Evolutionary conservation across 2,888 invertebrate genomes (phyloP), one percentile per base, ranked within the genome.

Genomic region (Chromoteleia sp.): DNA sequence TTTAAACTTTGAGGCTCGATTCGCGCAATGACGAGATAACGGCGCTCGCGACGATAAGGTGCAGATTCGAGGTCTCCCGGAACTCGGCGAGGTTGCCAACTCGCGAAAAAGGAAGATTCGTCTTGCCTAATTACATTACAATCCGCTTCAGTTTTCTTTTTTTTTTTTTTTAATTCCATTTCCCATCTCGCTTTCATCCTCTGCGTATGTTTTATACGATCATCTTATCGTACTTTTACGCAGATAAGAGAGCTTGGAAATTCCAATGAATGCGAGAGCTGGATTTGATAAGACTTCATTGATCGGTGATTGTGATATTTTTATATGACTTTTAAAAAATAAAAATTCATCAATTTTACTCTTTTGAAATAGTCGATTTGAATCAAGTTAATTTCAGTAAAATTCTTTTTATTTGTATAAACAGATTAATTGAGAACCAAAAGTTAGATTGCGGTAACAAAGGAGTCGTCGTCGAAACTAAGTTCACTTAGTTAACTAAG

Each of bases 1-100:
- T 85, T 83, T 81, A 84, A 84, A 84, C 81, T 84, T 85, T 76
- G 70, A 56, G 61, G 17, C 52, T 65, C 65, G 67, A 59, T 79
- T 50, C 73, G 59, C 45, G 21, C 61, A 68, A 54, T 68, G 73
- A 61, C 68, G 73, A 73, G 73, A 79, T 68, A 73, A 73, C 73
- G 54, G 52, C 36, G 19, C 19, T 43, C 41, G 6, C 65, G 19
- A 59, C 59, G 78, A 78, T 78, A 78, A 78, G 43, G 73, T 19
- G 39, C 36, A 45, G 48, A 77, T 70, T 63, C 61, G 45, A 70
- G 54, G 58, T 58, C 48, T 75, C 48, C 17, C 25, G 54, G 39
- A 50, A 41, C 59, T 45, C 54, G 43, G 39, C 45, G 10, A 56
- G 73, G 43, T 67, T 59, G 63, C 67, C 58, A 39, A 52, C 71